Evolutionary conservation across 2,888 invertebrate species (phyloP).

Genomic region (Ceratothoa steindachneri): DNA sequence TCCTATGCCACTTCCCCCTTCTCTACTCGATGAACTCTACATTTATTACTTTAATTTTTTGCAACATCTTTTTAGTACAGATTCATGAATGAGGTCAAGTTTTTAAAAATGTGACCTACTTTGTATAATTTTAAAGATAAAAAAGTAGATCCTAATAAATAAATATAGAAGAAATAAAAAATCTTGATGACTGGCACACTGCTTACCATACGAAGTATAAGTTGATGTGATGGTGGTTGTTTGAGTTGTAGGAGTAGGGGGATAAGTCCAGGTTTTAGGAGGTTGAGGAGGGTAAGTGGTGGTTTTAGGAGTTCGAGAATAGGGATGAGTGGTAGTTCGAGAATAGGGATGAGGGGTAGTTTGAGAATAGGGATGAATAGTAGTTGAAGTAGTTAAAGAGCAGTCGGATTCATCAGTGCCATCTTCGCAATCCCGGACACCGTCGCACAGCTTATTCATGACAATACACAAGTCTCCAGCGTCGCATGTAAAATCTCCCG

Average conservation of each 20-base stretch:
- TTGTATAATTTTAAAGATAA: no score
- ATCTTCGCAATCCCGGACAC: background rate
- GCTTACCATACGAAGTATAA: background rate
- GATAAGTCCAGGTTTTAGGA: background rate
- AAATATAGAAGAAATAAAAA: no score
- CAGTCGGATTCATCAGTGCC: slow-evolving; percentile 3
- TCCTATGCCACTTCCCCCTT: no score
- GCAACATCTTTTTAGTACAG: no score
- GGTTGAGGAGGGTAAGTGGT: background rate
- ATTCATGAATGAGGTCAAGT: no score
- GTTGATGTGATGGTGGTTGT: background rate
- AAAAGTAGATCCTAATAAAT: no score
- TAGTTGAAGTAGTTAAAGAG: background rate
- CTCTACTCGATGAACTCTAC: no score
- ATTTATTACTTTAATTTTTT: no score
- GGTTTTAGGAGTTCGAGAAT: background rate
- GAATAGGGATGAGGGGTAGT: background rate
- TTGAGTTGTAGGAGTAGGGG: slow-evolving; percentile 3
- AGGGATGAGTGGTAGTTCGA: background rate
- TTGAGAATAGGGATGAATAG: background rate
- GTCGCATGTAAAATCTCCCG: background rate
- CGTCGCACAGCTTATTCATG: background rate
- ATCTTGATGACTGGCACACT: no score
- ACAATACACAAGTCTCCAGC: background rate
- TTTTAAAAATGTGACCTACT: no score